Percentiles rank a stretch among this genome's conserved stretches.
These are phyloP conservation scores for Uria lomvia DNA, from an alignment of 2,113 vertebrate genomes.

Conservation along the genomic window DNA sequence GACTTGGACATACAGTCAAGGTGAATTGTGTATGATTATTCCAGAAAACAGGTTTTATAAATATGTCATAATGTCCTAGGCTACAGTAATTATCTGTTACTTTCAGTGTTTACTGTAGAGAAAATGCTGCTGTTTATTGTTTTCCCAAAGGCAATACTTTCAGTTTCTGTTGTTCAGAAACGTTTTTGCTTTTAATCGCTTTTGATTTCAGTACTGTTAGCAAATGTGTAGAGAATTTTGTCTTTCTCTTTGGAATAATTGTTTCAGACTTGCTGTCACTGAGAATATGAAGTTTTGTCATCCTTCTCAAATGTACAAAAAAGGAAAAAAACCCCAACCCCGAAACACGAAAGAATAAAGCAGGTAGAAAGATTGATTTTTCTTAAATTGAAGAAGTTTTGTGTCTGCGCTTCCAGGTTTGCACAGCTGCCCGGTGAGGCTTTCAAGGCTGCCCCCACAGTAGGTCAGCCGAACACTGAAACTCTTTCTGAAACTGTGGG, in stretches of 20 bases:
- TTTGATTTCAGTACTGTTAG: not conserved
- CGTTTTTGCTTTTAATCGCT: conserved; percentile 20
- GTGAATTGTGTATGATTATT: not conserved
- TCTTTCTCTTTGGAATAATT: not conserved
- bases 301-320: not conserved
- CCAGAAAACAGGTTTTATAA: not conserved
- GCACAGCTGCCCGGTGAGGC: not conserved
- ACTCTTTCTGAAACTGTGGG: not conserved
- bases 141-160: conserved; percentile 22
- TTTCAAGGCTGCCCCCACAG: not conserved
- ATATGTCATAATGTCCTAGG: not conserved
- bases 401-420: not conserved
- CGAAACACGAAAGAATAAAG: not conserved
- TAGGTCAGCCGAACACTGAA: not conserved
- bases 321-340: rapidly evolving
- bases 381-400: not conserved
- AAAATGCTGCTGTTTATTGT: not conserved
- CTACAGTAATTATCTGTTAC: not conserved
- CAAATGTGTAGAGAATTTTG: not conserved
- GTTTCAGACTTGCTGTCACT: not conserved
- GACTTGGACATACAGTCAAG: not conserved
- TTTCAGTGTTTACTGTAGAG: not conserved
- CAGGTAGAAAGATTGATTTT: not conserved
- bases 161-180: conserved; percentile 22
- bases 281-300: not conserved